These are phyloP conservation scores for Epirrhoe alternata DNA, from an alignment of 2,888 invertebrate genomes.

Conservation along the genomic window DNA sequence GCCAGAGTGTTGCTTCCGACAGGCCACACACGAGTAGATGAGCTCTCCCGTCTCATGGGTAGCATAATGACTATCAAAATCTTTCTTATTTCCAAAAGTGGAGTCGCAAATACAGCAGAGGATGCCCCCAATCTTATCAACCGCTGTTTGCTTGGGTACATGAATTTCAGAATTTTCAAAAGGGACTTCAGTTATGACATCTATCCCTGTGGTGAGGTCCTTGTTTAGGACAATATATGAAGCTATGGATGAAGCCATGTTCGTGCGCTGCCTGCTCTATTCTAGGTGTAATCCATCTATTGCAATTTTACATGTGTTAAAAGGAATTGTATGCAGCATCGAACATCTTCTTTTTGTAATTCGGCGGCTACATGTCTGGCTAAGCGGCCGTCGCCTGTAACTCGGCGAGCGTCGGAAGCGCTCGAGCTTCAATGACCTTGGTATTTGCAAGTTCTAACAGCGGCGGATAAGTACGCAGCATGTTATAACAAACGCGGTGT, in stretches of 20 bases:
- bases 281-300: conserved; percentile 77
- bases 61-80: conserved; percentile 83
- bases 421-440: conserved; percentile 43
- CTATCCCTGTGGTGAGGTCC: conserved; percentile 24
- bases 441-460: conserved; percentile 29
- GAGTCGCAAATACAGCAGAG: conserved; percentile 83
- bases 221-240: conserved; percentile 27
- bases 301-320: conserved; percentile 62
- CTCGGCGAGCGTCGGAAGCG: conserved; percentile 39
- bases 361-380: conserved; percentile 72
- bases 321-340: conserved; percentile 64
- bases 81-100: conserved; percentile 79
- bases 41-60: conserved; percentile 65
- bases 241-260: conserved; percentile 62
- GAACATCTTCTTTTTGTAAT: conserved; percentile 61
- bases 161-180: conserved; percentile 34
- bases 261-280: conserved; percentile 45
- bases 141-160: conserved; percentile 65
- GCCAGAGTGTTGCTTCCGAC: conserved; percentile 80
- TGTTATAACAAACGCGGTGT: conserved; percentile 22
- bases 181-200: conserved; percentile 30
- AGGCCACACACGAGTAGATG: conserved; percentile 85
- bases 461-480: conserved; percentile 33
- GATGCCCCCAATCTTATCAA: conserved; percentile 81
- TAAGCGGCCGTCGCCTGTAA: conserved; percentile 60